Percentiles rank a stretch among this genome's conserved stretches.
These are phyloP conservation scores for Poeciliopsis retropinna DNA, from an alignment of 2,113 vertebrate genomes.

Conservation along the genomic window DNA sequence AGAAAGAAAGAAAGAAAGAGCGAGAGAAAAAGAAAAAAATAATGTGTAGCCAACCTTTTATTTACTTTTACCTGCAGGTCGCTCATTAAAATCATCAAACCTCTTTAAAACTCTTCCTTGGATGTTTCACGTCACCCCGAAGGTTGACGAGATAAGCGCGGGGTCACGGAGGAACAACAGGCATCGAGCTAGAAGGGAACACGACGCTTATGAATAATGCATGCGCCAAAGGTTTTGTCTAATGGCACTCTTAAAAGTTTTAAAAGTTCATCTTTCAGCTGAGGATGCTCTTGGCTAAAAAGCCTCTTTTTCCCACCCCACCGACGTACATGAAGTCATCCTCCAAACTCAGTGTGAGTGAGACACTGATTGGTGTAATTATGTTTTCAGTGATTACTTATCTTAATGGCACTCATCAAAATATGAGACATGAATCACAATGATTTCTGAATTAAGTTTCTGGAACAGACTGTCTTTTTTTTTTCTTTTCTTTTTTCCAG, in stretches of 20 bases:
- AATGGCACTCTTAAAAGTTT: conserved; percentile 67
- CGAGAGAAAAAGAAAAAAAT: background rate
- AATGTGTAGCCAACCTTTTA: conserved; percentile 42
- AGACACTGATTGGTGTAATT: conserved; percentile 72
- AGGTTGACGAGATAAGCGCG: conserved; percentile 54
- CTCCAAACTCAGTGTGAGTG: conserved; percentile 46
- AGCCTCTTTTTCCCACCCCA: background rate
- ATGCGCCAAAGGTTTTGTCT: conserved; percentile 52
- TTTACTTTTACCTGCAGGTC: conserved; percentile 26
- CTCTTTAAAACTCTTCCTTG: conserved; percentile 31
- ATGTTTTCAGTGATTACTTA: conserved; percentile 69
- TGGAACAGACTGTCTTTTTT: too few relatives aligned
- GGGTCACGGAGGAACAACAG: conserved; percentile 50
- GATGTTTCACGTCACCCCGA: conserved; percentile 37
- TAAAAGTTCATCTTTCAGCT: conserved; percentile 57
- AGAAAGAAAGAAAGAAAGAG: conserved; percentile 5
- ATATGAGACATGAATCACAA: conserved; percentile 58
- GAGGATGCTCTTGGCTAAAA: conserved; percentile 29
- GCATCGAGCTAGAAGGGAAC: conserved; percentile 58
- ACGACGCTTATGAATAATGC: conserved; percentile 70
- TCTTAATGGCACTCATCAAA: conserved; percentile 56
- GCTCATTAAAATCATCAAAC: conserved; percentile 57
- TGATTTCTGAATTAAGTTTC: conserved; percentile 18
- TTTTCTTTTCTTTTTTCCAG: background rate
- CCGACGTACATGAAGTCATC: conserved; percentile 13